These are phyloP conservation scores for Catharus minimus DNA, from an alignment of 2,113 vertebrate genomes.

Conservation along the genomic window DNA sequence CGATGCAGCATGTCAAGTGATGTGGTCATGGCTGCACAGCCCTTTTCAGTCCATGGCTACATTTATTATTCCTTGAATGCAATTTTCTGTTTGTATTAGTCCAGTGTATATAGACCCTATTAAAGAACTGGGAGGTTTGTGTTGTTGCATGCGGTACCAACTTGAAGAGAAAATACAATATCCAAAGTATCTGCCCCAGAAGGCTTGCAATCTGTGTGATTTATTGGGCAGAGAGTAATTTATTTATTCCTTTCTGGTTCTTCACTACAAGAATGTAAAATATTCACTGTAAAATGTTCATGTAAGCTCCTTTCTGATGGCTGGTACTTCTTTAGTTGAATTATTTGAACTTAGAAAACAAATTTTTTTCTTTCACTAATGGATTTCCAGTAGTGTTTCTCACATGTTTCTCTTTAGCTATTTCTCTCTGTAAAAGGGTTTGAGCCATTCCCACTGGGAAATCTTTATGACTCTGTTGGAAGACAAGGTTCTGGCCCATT, in stretches of 20 bases:
- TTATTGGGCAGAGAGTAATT: constrained; percentile 13
- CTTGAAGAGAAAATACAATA: neutral
- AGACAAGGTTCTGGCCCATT: neutral
- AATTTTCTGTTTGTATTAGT: neutral
- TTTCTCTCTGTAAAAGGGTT: neutral
- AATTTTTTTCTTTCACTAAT: neutral
- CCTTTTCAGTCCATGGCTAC: neutral
- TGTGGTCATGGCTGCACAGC: neutral
- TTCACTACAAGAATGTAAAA: neutral
- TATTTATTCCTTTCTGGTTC: constrained; percentile 18
- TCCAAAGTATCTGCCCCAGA: neutral
- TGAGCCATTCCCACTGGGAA: neutral
- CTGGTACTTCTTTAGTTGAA: neutral
- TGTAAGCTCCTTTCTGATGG: neutral
- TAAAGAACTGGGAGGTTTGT: neutral
- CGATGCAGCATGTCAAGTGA: rapidly evolving
- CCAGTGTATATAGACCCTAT: neutral
- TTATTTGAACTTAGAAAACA: constrained; percentile 4
- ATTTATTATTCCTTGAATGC: neutral
- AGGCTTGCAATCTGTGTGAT: neutral
- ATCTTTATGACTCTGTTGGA: neutral
- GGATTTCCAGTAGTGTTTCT: constrained; percentile 18
- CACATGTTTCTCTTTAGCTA: neutral
- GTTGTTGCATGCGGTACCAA: neutral
- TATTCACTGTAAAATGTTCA: neutral